Evolutionary conservation across 1,140 invertebrate genomes (phyloP).

Genomic region (Eupristina koningsbergeri): DNA sequence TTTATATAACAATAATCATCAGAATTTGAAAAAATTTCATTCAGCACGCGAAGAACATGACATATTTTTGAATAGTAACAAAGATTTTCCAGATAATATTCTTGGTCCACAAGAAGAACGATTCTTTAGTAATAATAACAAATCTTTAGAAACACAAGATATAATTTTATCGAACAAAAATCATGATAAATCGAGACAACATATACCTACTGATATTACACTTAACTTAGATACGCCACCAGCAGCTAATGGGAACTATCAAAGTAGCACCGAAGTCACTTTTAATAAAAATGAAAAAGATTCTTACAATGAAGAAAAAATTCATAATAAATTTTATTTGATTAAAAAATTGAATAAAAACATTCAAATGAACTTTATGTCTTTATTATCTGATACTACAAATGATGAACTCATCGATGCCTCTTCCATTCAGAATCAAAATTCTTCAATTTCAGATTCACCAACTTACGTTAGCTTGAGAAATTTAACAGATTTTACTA

Average conservation of each 20-base stretch:
- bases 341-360: background rate
- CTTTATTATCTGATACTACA: background rate
- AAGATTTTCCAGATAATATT: conserved; percentile 66
- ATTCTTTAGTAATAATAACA: conserved; percentile 70
- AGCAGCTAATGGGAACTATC: conserved; percentile 2
- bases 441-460: background rate
- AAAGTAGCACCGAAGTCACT: background rate
- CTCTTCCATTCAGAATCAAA: background rate
- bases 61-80: conserved; percentile 55
- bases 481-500: background rate
- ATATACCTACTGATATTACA: conserved; percentile 27
- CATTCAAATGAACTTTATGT: background rate
- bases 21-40: background rate
- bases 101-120: conserved; percentile 69
- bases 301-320: background rate
- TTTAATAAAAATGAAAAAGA: conserved; percentile 17
- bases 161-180: conserved; percentile 57
- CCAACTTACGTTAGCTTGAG: background rate
- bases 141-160: conserved; percentile 63
- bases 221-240: conserved; percentile 7
- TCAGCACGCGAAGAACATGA: background rate
- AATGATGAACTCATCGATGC: background rate
- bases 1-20: background rate
- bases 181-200: conserved; percentile 4
- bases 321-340: background rate